These are phyloP conservation scores for Agriopis leucophaearia DNA, from an alignment of 2,888 invertebrate species.

Conservation along the genomic window DNA sequence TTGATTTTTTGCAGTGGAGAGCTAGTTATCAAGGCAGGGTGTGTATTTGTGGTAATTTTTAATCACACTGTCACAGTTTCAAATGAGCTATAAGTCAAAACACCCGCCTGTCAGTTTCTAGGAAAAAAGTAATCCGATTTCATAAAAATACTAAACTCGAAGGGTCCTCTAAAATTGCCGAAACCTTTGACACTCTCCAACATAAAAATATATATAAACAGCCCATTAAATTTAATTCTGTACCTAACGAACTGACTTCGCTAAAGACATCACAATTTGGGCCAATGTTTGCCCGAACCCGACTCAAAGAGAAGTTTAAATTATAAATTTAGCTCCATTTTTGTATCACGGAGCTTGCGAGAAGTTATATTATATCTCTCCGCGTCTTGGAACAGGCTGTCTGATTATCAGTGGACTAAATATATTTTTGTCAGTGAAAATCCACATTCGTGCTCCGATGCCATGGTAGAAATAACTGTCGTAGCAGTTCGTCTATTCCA, in stretches of 20 bases:
- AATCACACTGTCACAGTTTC: no score
- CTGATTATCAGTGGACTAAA: background rate
- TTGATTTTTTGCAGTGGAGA: no score
- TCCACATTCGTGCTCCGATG: no score
- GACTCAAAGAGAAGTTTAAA: constrained; percentile 39
- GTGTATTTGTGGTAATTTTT: no score
- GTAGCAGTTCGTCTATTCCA: no score
- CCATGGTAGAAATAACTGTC: no score
- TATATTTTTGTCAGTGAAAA: no score
- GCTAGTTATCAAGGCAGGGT: no score
- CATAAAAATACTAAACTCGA: constrained; percentile 15
- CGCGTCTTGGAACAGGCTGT: background rate
- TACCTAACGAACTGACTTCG: constrained; percentile 46
- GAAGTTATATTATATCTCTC: constrained; percentile 1
- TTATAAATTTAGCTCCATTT: constrained; percentile 33
- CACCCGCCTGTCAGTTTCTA: background rate
- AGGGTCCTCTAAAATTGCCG: constrained; percentile 18
- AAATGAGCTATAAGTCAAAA: no score
- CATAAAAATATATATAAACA: constrained; percentile 31
- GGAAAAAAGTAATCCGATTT: constrained; percentile 8
- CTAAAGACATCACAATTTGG: constrained; percentile 44
- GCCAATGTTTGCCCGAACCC: constrained; percentile 39
- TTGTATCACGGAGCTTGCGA: constrained; percentile 5
- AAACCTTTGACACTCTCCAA: constrained; percentile 33
- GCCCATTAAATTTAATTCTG: constrained; percentile 21